Conservation (phyloP, 92 coral and sea anemone species). For the Umimayanthus chanpuru region DNA sequence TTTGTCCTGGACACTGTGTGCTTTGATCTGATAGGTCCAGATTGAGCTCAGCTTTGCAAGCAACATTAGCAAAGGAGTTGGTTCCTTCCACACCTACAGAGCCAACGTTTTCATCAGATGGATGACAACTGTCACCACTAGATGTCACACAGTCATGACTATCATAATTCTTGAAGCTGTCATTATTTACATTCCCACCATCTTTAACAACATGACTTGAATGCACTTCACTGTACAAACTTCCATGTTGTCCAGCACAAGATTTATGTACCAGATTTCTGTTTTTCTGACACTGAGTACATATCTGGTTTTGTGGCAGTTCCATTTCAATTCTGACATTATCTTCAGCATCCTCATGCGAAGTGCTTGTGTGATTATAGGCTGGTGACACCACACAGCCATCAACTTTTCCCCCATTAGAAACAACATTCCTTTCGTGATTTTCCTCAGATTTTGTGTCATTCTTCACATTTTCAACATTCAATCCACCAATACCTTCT, state of each 20-base stretch:
- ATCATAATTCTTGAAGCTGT: not conserved
- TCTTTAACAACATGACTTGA: not conserved
- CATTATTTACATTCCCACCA: not conserved
- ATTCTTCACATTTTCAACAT: not conserved
- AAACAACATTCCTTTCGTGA: not conserved
- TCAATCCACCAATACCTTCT: constrained; percentile 5
- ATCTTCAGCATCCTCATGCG: not conserved
- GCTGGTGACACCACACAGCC: not conserved
- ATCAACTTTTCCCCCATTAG: not conserved
- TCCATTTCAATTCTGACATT: not conserved
- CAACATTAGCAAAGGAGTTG: not conserved
- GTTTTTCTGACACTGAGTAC: not conserved
- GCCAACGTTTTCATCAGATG: not conserved
- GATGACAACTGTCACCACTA: not conserved
- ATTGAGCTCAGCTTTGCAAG: not conserved
- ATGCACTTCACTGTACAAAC: not conserved
- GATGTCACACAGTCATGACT: not conserved
- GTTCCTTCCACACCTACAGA: not conserved
- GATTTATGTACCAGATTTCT: not conserved
- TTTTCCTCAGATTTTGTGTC: not conserved
- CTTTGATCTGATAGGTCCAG: not conserved
- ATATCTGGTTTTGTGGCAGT: not conserved
- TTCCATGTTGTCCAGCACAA: not conserved
- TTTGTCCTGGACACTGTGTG: not conserved
- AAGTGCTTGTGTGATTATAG: not conserved